Evolutionary conservation across 2,113 vertebrate species (phyloP), one percentile per base, ranked within the genome.

Genomic region (Prunella fulvescens): DNA sequence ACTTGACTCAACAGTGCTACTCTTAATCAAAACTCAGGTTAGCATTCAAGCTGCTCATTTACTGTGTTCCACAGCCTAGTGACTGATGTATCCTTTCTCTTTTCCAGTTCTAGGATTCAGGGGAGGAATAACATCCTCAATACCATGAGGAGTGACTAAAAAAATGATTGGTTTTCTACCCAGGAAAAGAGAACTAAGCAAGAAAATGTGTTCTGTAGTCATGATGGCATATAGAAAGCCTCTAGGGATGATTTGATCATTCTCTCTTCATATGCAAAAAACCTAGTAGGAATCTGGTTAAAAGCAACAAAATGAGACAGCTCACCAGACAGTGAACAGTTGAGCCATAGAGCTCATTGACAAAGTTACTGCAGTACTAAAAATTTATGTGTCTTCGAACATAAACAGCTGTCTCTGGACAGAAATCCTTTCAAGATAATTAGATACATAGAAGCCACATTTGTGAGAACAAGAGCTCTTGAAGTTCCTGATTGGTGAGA

Each of bases 81-180:
- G 22, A 39, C 17, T 16, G 11, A 74, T 45, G 35, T 4, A 50
- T 2, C 40, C 24, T 65, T 26, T 40, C 60, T n/a, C 24, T 39
- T 71, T 85, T 81, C 53, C 66, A 92, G 29, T 87, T 87, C 78
- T 62, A 87, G 28, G 23, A 35, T 88, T 92, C 42, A 29, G 47
- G 31, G 18, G 51, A 81, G 37, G 26, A 90, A 42, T 24, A 71
- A 45, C 12, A 81, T 20, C 24, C 25, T 56, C 33, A 37, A 26
- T 8, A 48, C 40, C 14, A 48, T 14, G 7, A 88, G 1, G 7
- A 72, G 23, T 48, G 66, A 77, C 45, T 65, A 80, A 82, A 48
- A 11, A 86, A 81, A 85, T 0, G 0, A 61, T 24, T 53, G 37
- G 10, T 81, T 83, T 80, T 57, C 45, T 53, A 45, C 18, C 17